Conservation (phyloP, 2,797 vertebrate genomes). For the Pangasius krempfi region DNA sequence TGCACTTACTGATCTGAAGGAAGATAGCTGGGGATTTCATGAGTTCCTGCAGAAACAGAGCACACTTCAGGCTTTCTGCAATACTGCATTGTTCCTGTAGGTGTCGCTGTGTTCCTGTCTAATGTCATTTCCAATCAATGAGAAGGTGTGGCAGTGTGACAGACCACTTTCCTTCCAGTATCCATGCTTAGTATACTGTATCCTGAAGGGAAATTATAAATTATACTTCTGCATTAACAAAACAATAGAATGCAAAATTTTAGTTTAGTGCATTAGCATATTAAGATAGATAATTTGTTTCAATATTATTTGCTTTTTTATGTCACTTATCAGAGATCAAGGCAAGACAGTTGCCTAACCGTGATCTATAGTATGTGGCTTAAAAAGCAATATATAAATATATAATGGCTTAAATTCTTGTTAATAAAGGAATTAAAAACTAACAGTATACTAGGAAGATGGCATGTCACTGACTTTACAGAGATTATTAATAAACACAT, state of each 20-base stretch:
- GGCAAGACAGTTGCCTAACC: no score
- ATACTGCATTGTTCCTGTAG: conserved; percentile 9
- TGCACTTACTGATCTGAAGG: background rate
- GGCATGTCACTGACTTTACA: background rate
- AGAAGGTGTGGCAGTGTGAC: conserved; percentile 27
- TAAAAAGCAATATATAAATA: background rate
- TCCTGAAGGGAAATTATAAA: background rate
- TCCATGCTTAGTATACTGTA: background rate
- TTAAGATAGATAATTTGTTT: background rate
- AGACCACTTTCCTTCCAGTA: background rate
- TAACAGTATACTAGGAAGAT: background rate
- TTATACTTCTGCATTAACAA: background rate
- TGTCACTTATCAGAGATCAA: background rate
- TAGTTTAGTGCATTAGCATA: background rate
- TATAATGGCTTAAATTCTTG: background rate
- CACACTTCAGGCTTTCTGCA: background rate
- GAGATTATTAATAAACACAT: background rate
- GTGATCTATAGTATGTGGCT: background rate
- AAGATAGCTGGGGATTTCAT: background rate
- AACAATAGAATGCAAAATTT: background rate
- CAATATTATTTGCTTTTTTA: background rate
- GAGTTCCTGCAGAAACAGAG: background rate
- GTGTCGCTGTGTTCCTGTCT: conserved; percentile 18
- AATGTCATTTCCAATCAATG: background rate
- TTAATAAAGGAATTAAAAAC: background rate